Conservation (phyloP, 2,113 vertebrate species). For the Muntiacus reevesi region DNA sequence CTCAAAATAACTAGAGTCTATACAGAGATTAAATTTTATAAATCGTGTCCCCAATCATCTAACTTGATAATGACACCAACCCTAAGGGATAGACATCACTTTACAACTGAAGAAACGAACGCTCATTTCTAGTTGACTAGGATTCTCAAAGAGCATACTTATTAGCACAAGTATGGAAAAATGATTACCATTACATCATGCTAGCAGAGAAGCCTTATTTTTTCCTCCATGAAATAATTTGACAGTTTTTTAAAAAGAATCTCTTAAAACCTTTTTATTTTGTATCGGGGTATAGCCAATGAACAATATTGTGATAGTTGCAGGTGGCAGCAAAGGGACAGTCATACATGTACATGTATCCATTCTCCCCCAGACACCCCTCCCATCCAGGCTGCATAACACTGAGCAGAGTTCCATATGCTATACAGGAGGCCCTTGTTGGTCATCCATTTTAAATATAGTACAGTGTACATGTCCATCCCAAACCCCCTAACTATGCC, state of each 20-base stretch:
- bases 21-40: neutral
- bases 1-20: slow-evolving; percentile 4
- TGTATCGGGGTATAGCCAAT: neutral
- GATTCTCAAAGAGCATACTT: neutral
- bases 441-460: neutral
- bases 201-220: neutral
- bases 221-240: neutral
- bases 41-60: neutral
- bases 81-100: neutral
- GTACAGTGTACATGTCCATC: neutral
- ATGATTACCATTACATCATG: neutral
- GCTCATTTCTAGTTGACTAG: neutral
- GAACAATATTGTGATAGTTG: neutral
- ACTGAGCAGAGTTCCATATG: neutral
- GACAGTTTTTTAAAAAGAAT: neutral
- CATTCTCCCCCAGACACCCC: neutral
- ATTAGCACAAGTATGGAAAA: neutral
- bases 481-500: neutral
- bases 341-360: neutral
- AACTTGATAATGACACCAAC: neutral
- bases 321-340: neutral
- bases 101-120: neutral
- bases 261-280: neutral
- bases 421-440: neutral
- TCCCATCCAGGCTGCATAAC: neutral